Percentiles rank a stretch among this genome's conserved stretches.
phyloP scores from a whole-genome alignment of 2,113 vertebrate genomes.

The Setophaga kirtlandii region DNA sequence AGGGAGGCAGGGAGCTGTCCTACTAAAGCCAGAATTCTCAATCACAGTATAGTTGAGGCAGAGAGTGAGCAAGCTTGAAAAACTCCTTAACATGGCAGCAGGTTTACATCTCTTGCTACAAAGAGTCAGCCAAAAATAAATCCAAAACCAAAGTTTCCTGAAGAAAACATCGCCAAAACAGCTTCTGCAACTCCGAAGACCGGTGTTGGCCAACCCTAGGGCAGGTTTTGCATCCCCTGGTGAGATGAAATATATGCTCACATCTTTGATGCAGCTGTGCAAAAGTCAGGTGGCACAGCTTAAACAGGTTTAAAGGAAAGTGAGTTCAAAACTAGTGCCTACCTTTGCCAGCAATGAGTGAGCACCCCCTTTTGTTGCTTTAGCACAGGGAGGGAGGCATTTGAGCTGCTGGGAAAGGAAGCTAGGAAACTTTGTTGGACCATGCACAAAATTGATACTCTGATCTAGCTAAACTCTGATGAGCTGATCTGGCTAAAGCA shows the following conservation, averaged over 20 bases:
- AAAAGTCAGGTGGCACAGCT: not conserved
- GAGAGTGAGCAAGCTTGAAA: not conserved
- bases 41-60: not conserved
- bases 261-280: not conserved
- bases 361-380: not conserved
- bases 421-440: not conserved
- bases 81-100: not conserved
- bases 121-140: not conserved
- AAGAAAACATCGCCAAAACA: not conserved
- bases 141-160: not conserved
- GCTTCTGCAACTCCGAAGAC: not conserved
- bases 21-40: not conserved
- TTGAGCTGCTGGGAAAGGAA: not conserved
- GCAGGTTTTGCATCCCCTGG: not conserved
- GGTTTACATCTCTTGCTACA: not conserved
- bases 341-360: not conserved
- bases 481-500: not conserved
- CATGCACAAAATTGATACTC: not conserved
- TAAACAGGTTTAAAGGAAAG: not conserved
- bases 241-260: not conserved
- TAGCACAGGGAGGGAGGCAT: not conserved
- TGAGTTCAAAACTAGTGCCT: not conserved
- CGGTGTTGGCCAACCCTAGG: fast-evolving
- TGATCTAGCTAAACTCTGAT: not conserved
- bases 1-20: not conserved